Evolutionary conservation across 2,797 vertebrate species (phyloP), one percentile per base, ranked within the genome.

Genomic region (Rhinoraja longicauda): DNA sequence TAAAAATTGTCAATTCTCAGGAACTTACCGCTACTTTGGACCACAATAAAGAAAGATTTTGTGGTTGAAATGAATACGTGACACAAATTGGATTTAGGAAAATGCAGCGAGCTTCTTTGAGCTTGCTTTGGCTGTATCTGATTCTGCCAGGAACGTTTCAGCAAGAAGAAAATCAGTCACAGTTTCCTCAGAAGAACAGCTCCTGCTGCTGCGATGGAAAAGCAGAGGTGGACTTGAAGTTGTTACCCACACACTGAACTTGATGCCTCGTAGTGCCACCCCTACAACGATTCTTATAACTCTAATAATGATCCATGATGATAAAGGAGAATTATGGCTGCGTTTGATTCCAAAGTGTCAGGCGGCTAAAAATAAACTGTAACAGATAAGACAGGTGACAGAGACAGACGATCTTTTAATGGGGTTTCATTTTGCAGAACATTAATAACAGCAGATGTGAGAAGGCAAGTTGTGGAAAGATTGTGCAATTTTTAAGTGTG

Each of bases 141-240:
- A 21, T 39, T 36, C 17, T 39, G n/a, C 32, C 32, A 70, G 39
- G 88, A 90, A 39, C 32, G 90, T 90, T 70, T 72, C 70, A 36
- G 39, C 62, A 64, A 62, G 39, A n/a, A 72, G 70, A 90, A 90
- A 29, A 90, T 57, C 84, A 67, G 15, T 90, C 67, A 36, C 84
- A 67, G 59, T 90, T 90, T n/a, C 84, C 29, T 32, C 90, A 26
- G 64, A 39, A 70, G n/a, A 24, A 64, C 88, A 70, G 88, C 45
- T 26, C 90, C 19, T 32, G 88, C n/a, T 72, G 64, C 88, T 24
- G 88, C 72, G 88, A 90, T 64, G 90, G 64, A 90, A 70, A 90
- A 90, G 39, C 64, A 67, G 62, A 72, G 19, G 32, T 59, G 57
- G 53, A n/a, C 53, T 90, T 45, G 15, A 19, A 32, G n/a, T n/a